Conservation (phyloP, 2,888 invertebrate genomes). For the Acleris cristana region DNA sequence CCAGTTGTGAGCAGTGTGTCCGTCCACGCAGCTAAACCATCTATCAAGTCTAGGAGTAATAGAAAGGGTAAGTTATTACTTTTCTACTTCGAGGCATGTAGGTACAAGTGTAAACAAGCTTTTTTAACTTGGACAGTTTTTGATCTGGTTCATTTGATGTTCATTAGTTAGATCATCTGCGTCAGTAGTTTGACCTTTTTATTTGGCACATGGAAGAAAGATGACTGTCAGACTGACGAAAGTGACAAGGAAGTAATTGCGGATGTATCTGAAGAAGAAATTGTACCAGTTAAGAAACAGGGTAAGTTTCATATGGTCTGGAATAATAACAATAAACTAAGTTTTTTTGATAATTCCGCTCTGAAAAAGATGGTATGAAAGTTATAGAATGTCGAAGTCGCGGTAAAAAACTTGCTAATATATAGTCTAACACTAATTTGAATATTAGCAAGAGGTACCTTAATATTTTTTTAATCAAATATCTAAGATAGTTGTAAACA, state of each 20-base stretch:
- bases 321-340: background rate
- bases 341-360: too few species aligned
- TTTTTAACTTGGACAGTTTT: too few species aligned
- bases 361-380: too few species aligned
- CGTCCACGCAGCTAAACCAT: conserved; percentile 58
- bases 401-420: too few species aligned
- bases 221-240: conserved; percentile 67
- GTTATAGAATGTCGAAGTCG: too few species aligned
- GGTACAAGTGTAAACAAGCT: too few species aligned
- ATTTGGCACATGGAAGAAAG: conserved; percentile 58
- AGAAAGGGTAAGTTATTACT: conserved; percentile 60
- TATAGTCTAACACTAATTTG: too few species aligned
- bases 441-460: too few species aligned
- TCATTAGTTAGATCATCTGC: background rate
- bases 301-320: conserved; percentile 47
- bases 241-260: conserved; percentile 74
- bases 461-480: too few species aligned
- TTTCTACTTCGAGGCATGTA: background rate
- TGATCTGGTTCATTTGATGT: background rate
- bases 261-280: conserved; percentile 65
- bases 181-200: background rate
- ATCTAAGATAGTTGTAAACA: too few species aligned
- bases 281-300: conserved; percentile 66
- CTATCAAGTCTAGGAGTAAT: conserved; percentile 58
- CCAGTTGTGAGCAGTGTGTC: conserved; percentile 71